Evolutionary conservation across 2,797 vertebrate species (phyloP).

Genomic region (Sebastes matsubarae): DNA sequence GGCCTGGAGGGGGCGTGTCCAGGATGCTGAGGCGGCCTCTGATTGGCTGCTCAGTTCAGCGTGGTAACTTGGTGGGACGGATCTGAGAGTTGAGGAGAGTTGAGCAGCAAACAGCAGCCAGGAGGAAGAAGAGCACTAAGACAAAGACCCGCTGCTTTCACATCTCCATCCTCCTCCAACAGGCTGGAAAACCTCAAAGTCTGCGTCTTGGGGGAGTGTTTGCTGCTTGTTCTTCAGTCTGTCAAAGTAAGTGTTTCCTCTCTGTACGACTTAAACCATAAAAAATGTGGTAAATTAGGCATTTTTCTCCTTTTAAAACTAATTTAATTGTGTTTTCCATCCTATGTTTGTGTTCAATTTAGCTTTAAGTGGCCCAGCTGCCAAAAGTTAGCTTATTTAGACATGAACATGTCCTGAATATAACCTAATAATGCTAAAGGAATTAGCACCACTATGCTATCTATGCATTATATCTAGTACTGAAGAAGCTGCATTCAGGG

Average conservation of each 20-base stretch:
- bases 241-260: slow-evolving; percentile 48
- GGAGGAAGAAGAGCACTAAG: slow-evolving; percentile 8
- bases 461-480: not conserved
- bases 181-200: not conserved
- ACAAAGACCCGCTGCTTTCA: slow-evolving; percentile 42
- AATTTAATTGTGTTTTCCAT: not conserved
- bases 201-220: not conserved
- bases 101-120: not conserved
- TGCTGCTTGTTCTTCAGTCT: not conserved
- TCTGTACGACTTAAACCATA: too few species aligned
- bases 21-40: slow-evolving; percentile 72
- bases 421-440: not conserved
- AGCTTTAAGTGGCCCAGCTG: not conserved
- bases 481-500: too few species aligned
- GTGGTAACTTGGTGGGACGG: slow-evolving; percentile 36
- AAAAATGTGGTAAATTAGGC: not conserved
- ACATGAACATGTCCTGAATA: not conserved
- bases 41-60: slow-evolving; percentile 47
- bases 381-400: not conserved
- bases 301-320: not conserved
- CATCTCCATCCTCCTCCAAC: slow-evolving; percentile 15
- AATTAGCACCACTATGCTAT: not conserved
- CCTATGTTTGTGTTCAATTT: not conserved
- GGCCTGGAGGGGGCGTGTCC: slow-evolving; percentile 50
- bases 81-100: too few species aligned